Percentiles rank a stretch among this genome's conserved stretches.
These are phyloP conservation scores for Rhabdomys dilectus DNA, from an alignment of 2,113 vertebrate genomes.

Conservation along the genomic window DNA sequence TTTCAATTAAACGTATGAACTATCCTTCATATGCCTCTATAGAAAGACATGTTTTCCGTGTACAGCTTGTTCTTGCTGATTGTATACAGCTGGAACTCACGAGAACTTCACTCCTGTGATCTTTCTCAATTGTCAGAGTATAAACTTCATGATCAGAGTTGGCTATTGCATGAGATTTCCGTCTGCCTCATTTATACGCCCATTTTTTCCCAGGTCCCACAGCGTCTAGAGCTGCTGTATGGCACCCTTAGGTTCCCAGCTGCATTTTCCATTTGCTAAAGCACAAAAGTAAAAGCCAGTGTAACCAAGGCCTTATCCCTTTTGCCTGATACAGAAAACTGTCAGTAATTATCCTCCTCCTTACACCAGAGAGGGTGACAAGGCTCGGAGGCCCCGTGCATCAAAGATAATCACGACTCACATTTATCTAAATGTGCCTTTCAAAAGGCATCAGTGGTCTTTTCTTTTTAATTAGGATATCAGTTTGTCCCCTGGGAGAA, in stretches of 20 bases:
- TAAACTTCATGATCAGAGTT: neutral
- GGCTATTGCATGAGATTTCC: neutral
- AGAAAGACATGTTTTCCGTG: neutral
- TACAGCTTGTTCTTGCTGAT: neutral
- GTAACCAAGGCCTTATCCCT: too few relatives aligned
- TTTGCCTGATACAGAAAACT: neutral
- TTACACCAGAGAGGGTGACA: rapidly evolving
- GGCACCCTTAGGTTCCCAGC: neutral
- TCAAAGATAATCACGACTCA: neutral
- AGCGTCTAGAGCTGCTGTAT: neutral
- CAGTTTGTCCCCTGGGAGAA: neutral
- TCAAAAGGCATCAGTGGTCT: neutral
- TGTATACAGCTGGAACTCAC: neutral
- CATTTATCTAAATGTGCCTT: neutral
- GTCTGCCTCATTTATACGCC: neutral
- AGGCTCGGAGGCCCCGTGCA: neutral
- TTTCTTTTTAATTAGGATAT: neutral
- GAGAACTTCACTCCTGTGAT: neutral
- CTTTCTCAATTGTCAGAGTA: neutral
- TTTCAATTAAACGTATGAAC: neutral
- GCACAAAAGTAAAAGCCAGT: rapidly evolving
- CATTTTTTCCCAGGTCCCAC: neutral
- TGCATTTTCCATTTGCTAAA: neutral
- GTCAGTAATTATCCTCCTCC: too few relatives aligned
- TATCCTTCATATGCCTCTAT: neutral